These are phyloP conservation scores for Dascillus cervinus DNA, from an alignment of 2,888 invertebrate species.

Conservation along the genomic window DNA sequence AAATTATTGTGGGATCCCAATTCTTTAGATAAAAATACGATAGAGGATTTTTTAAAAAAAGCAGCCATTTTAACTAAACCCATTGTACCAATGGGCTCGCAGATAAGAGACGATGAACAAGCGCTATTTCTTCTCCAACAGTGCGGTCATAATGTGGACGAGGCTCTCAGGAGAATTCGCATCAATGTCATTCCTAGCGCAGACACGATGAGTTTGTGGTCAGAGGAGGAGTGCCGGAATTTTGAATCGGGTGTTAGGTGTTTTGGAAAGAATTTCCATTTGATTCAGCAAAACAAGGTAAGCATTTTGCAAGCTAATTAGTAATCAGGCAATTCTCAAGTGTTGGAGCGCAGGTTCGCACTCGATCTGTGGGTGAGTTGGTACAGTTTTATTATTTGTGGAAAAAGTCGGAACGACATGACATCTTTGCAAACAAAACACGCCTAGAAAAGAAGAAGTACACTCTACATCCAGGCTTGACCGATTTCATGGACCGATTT, in stretches of 20 bases:
- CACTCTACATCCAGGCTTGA: slow-evolving; percentile 83
- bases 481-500: slow-evolving; percentile 91
- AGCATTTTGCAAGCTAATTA: slow-evolving; percentile 3
- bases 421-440: slow-evolving; percentile 82
- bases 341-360: slow-evolving; percentile 75
- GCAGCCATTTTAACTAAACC: slow-evolving; percentile 41
- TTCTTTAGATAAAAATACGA: slow-evolving; percentile 60
- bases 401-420: slow-evolving; percentile 98
- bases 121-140: slow-evolving; percentile 84
- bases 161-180: slow-evolving; percentile 74
- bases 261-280: slow-evolving; percentile 93
- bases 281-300: slow-evolving; percentile 88
- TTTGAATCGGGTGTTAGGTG: slow-evolving; percentile 92
- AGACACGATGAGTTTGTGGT: slow-evolving; percentile 83
- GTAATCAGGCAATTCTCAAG: slow-evolving; percentile 2
- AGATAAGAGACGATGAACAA: slow-evolving; percentile 81
- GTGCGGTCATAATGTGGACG: slow-evolving; percentile 92
- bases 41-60: slow-evolving; percentile 73
- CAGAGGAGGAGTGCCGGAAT: slow-evolving; percentile 93
- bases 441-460: slow-evolving; percentile 89
- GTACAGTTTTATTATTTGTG: slow-evolving; percentile 95
- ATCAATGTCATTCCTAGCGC: slow-evolving; percentile 57
- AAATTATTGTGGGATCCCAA: slow-evolving; percentile 90
- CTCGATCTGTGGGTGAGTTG: slow-evolving; percentile 90
- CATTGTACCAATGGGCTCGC: slow-evolving; percentile 63